Evolutionary conservation across 53 echinoderm and acorn worm genomes (phyloP), one percentile per base, ranked within the genome.

Genomic region (Patiria pectinifera): DNA sequence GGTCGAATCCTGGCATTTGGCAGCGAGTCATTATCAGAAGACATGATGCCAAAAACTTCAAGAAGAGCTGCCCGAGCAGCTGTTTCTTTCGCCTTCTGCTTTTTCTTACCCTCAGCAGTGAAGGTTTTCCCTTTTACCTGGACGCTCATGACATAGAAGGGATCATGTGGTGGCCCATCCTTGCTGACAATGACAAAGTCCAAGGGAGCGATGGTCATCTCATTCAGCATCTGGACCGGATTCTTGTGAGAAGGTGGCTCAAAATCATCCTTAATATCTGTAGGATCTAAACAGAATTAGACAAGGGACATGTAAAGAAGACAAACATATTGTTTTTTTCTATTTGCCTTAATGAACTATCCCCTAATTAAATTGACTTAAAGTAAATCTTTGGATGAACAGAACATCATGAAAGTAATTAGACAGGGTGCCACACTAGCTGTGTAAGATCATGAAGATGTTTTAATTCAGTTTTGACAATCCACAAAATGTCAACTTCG

Each of bases 241-340:
- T 93, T 93, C 85, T 93, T 93, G 82, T 80, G 93, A 16, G 93
- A 93, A 8, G 93, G 93, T 26, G 93, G 87, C 19, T 82, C 83
- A 76, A 93, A 93, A 49, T 87, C 76, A 72, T 93, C 93, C 69
- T 19, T 87, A 48, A 93, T 62, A 48, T 82, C 88, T 62, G 74
- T 76, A 49, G 88, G 88, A 93, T 87, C 93, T 93, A 76, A 80
- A 80, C 46, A 90, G 24, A 90, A 90, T 69, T 69, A 12, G 45
- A 90, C 69, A 90, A 47, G 63, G 69, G 19, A 71, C 35, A 0
- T 4, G 19, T 62, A 63, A 63, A 23, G 66, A 84, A 84, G 8
- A 53, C 53, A 63, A 3, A 59, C 14, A 49, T 6, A 14, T 78
- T 10, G 21, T 78, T 79, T 45, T 72, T 74, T 5, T 74, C 8